These are phyloP conservation scores for Hormaphis cornu DNA, from an alignment of 1,140 invertebrate genomes.

Conservation along the genomic window DNA sequence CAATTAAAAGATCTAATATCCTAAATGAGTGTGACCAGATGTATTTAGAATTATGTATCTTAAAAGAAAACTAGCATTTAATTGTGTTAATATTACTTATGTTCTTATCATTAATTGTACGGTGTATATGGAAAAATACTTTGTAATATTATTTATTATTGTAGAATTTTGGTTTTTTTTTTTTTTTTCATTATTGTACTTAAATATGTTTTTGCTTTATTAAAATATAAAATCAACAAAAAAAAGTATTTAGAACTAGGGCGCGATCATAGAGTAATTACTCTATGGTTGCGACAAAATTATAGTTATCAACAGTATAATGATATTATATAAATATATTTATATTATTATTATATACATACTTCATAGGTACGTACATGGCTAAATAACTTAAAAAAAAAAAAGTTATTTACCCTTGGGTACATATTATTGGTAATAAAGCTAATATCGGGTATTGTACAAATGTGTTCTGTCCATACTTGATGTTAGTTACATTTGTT, in stretches of 20 bases:
- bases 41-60: too few relatives aligned
- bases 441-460: background rate
- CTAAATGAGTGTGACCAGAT: too few relatives aligned
- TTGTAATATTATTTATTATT: conserved; percentile 10
- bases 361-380: too few relatives aligned
- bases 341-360: too few relatives aligned
- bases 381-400: too few relatives aligned
- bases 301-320: too few relatives aligned
- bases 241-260: background rate
- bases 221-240: background rate
- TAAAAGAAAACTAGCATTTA: background rate
- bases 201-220: conserved; percentile 1
- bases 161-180: background rate
- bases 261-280: too few relatives aligned
- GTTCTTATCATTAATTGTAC: background rate
- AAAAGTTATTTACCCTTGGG: too few relatives aligned
- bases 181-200: conserved; percentile 5
- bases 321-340: too few relatives aligned
- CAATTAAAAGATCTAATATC: too few relatives aligned
- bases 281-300: too few relatives aligned
- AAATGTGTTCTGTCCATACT: conserved; percentile 5
- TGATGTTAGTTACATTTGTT: conserved; percentile 24
- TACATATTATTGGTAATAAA: too few relatives aligned
- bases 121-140: background rate
- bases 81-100: background rate